A percentile compares a stretch with the other conserved stretches of the same genome.
phyloP scores from a whole-genome alignment of 2,797 vertebrate genomes.

The Pseudotriccus pelzelni region DNA sequence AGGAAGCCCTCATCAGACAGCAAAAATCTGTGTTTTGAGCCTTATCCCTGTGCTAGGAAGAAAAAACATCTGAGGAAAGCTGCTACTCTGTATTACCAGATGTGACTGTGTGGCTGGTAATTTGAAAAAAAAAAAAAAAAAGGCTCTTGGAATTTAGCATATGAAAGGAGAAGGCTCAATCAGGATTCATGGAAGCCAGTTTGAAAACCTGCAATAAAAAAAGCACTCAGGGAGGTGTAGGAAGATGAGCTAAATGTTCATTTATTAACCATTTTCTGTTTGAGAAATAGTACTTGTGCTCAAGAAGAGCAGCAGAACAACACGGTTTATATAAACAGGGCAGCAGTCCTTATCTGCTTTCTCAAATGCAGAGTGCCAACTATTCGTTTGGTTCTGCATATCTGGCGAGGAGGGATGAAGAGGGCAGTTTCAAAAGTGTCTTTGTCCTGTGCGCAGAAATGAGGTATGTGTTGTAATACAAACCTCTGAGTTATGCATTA shows the following conservation, averaged over 20 bases:
- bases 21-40: not conserved
- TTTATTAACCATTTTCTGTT: constrained; percentile 23
- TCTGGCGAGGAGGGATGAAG: not conserved
- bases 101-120: not conserved
- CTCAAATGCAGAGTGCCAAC: not conserved
- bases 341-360: not conserved
- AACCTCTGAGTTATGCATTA: not conserved
- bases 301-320: not conserved
- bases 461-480: not conserved
- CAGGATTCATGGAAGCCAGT: not conserved
- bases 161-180: constrained; percentile 5
- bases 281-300: not conserved
- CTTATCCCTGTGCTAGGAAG: not conserved
- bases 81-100: not conserved
- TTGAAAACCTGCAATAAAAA: constrained; percentile 27
- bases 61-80: not conserved
- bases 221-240: not conserved
- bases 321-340: not conserved
- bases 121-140: not conserved
- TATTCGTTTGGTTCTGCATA: not conserved
- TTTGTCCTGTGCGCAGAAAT: not conserved
- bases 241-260: constrained; percentile 20
- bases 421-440: not conserved
- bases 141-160: constrained; percentile 20
- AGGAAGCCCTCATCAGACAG: not conserved